A percentile compares a stretch with the other conserved stretches of the same genome.
phyloP scores from a whole-genome alignment of 64 coral and sea anemone genomes.

The Pocillopora verrucosa region DNA sequence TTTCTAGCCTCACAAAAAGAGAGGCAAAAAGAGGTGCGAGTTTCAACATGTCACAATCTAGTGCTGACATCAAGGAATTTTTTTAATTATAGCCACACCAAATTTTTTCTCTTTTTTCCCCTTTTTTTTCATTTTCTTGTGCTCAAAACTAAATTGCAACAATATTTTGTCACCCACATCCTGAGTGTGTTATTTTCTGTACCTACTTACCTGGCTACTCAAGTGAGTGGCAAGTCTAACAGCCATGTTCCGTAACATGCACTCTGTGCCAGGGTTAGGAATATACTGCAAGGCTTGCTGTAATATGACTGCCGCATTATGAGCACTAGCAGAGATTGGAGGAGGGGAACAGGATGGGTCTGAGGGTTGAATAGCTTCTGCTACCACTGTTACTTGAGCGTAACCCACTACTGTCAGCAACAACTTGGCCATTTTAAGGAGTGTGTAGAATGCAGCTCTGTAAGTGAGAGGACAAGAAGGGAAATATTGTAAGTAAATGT shows the following conservation, averaged over 20 bases:
- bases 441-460: slow-evolving; percentile 76
- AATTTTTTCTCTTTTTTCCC: too few relatives aligned
- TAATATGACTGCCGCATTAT: slow-evolving; percentile 92
- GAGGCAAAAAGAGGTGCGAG: too few relatives aligned
- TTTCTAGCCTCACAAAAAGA: too few relatives aligned
- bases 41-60: too few relatives aligned
- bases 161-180: neutral
- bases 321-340: slow-evolving; percentile 73
- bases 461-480: neutral
- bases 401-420: slow-evolving; percentile 89
- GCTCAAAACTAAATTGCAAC: too few relatives aligned
- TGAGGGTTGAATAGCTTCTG: slow-evolving; percentile 81
- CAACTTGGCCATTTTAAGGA: slow-evolving; percentile 91
- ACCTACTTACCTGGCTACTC: slow-evolving; percentile 64
- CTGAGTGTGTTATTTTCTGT: neutral
- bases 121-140: too few relatives aligned
- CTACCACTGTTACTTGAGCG: slow-evolving; percentile 91
- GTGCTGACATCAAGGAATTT: too few relatives aligned
- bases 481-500: neutral
- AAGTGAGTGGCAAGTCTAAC: slow-evolving; percentile 79
- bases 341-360: slow-evolving; percentile 48
- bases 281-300: slow-evolving; percentile 94
- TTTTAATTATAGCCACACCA: too few relatives aligned
- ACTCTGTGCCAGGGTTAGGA: slow-evolving; percentile 87
- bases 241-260: slow-evolving; percentile 84